Base-by-base conservation (phyloP, 2,888 invertebrate species). In the Chrysolina americana region DNA sequence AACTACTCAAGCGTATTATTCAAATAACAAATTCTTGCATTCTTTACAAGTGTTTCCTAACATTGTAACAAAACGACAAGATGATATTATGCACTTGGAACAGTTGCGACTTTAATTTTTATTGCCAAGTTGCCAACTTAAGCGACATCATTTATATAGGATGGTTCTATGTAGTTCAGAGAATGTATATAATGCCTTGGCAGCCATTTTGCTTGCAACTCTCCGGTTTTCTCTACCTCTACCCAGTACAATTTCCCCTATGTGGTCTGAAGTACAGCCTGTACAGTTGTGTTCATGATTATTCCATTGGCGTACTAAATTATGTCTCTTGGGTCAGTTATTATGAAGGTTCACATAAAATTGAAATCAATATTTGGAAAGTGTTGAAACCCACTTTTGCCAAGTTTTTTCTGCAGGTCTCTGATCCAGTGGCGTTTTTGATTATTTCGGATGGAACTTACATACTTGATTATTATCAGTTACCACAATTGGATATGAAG, bases 251-350 rank as follows among this genome's bases (percentile, higher is more conserved):
- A 66, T 59, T 65, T 70, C 68, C 68, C 69, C 48, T 66, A 53
- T 44, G 36, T 36, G 63, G 70, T 62, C 59, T 53, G 36, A 65
- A 65, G 73, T 73, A 73, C 73, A 73, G 65, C 65, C 65, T 73
- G 73, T 73, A 73, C 73, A 73, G 73, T 73, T 59, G 65, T 70
- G 59, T 73, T 73, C 73, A 73, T 65, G 62, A 73, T 65, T 70
- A 41, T 73, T 44, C 47, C 73, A 73, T 36, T 65, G 73, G 70
- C 73, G 70, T 70, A 62, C 65, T 48, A 56, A 41, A 56, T 28
- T 15, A 9, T n/a, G 1, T 6, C 6, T n/a, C 28, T 28, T 59
- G 23, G 4, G 15, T 15, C 11, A 53, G 5, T 53, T 48, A 17
- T 11, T 53, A 23, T 23, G 13, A 53, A 21, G 5, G 21, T 53